Base-by-base conservation (phyloP, 2,113 vertebrate species). In the Hyla sarda region DNA sequence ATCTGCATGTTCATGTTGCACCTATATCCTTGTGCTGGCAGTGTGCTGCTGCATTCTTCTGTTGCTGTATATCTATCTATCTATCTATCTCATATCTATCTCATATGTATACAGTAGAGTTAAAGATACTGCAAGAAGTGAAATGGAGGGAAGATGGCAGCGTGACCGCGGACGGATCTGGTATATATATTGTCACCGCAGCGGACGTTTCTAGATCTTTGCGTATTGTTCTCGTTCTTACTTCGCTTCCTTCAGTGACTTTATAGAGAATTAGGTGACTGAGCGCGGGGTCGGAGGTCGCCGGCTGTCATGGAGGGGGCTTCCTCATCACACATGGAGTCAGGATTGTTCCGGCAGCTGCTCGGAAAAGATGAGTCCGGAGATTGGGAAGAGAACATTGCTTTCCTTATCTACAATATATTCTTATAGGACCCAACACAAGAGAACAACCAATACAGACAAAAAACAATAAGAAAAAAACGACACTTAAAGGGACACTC, bases 301-400 rank as follows among this genome's bases (percentile, higher is more conserved):
- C 75, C 9, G 19, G 48, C n/a, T 16, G 45, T 41, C 41, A 25
- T 75, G 41, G 45, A 48, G 28, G 41, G 10, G 17, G 41, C 23
- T 48, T 75, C 72, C 71, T 73, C 13, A 45, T 25, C 14, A 45
- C 71, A 73, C 37, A 45, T 13, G 30, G 34, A 73, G 71, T 45
- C 71, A 45, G 34, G 71, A 73, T 73, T 47, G 45, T 76, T 76
- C 73, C 73, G 16, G 41, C 74, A 28, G 47, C 74, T 77, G 74
- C 14, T 30, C 11, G 45, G 72, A 48, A 45, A 25, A 21, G 41
- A 45, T 75, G 72, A 48, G 41, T 23, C 41, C 37, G 12, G 72
- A 75, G 72, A 75, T 75, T 75, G 72, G n/a, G 37, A 25, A 75
- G 72, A 75, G 72, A 75, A 75, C 72, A 75, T 75, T 75, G 45